phyloP scores from a whole-genome alignment of 2,113 vertebrate species.

The Pandion haliaetus region DNA sequence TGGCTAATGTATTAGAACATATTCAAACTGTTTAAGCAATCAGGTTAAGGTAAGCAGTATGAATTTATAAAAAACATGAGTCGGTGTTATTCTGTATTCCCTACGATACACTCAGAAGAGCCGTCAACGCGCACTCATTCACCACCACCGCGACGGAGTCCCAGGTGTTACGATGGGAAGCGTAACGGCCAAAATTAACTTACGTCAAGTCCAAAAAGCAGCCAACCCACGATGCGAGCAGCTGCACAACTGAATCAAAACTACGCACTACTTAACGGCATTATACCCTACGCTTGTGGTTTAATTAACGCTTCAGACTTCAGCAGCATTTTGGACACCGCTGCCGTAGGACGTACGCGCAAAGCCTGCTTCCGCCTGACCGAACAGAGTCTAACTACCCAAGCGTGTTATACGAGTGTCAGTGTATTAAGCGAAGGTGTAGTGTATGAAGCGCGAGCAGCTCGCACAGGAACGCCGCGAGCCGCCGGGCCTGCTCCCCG shows the following conservation, averaged over 20 bases:
- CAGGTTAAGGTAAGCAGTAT: accelerated
- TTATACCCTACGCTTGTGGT: background rate
- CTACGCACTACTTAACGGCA: background rate
- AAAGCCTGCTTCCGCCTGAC: background rate
- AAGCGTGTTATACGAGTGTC: accelerated
- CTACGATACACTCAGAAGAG: accelerated
- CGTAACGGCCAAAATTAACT: background rate
- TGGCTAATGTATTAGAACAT: background rate
- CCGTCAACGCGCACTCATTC: background rate
- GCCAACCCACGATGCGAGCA: background rate
- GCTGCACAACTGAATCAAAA: background rate
- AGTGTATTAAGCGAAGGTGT: accelerated
- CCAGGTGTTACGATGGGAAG: background rate
- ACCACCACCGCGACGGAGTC: background rate
- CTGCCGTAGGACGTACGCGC: background rate
- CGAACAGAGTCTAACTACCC: background rate
- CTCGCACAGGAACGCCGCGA: accelerated
- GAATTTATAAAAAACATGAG: accelerated
- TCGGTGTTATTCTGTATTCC: accelerated
- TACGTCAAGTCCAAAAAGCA: background rate
- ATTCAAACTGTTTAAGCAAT: background rate
- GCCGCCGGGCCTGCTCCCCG: background rate
- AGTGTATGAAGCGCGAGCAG: accelerated
- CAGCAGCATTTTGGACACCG: background rate
- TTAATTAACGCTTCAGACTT: background rate